These are phyloP conservation scores for Temnothorax unifasciatus DNA, from an alignment of 2,888 invertebrate species.

Conservation along the genomic window DNA sequence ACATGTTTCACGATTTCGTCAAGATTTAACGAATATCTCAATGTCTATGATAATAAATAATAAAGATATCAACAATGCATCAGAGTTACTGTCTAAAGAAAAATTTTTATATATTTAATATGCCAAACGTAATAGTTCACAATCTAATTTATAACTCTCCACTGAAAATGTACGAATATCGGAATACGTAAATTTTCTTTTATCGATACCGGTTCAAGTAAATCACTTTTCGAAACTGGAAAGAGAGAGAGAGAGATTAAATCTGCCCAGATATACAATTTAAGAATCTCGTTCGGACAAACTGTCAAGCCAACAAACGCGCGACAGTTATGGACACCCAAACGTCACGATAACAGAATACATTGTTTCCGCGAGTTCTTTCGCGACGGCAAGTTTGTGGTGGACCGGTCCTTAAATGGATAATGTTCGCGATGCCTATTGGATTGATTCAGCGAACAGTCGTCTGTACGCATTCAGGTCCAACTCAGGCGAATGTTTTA, in stretches of 20 bases:
- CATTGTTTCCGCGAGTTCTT: conserved; percentile 48
- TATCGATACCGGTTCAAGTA: neutral
- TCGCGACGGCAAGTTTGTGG: conserved; percentile 18
- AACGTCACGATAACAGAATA: conserved; percentile 51
- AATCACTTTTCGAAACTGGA: neutral
- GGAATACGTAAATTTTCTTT: neutral
- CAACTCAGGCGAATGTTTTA: conserved; percentile 43
- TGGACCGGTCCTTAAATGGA: conserved; percentile 22
- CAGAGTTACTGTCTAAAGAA: neutral
- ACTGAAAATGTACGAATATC: neutral
- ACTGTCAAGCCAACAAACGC: neutral
- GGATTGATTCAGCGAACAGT: conserved; percentile 45
- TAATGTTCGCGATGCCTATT: conserved; percentile 38
- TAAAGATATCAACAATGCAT: neutral
- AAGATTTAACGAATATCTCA: neutral
- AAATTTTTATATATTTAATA: neutral
- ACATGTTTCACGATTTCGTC: neutral
- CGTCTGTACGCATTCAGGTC: conserved; percentile 22
- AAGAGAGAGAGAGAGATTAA: too few relatives aligned
- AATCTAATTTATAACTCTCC: neutral
- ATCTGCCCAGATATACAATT: neutral
- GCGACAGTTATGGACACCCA: conserved; percentile 54
- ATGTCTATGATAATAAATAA: neutral
- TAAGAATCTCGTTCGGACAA: neutral
- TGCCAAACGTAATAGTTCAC: neutral